Evolutionary conservation across 2,797 vertebrate genomes (phyloP), one percentile per base, ranked within the genome.

Genomic region (Microctenopoma steveboyesi): DNA sequence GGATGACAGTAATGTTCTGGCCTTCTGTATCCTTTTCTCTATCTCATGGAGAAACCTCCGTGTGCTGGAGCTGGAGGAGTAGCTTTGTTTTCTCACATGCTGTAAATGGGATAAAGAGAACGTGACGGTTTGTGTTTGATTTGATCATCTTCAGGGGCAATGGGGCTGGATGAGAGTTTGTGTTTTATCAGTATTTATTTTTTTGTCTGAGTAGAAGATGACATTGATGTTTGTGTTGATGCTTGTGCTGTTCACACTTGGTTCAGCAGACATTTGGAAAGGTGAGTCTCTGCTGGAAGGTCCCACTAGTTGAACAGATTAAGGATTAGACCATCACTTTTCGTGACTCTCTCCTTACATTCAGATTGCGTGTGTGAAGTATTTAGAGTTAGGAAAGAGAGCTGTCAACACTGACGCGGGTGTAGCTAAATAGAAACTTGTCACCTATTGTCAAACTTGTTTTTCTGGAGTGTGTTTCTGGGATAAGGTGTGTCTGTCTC

Each of bases 391-490:
- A 28, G 66, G 48, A 35, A 18, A 65, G 52, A 28, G 22, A 42
- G 40, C 40, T 65, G 64, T 72, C 67, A 55, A 13, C 64, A 33
- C 13, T 2, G 40, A 66, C 52, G n/a, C 2, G 18, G 55, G 53
- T 46, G 79, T 50, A 64, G 60, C 47, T 64, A 52, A 30, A 45
- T 39, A 64, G 63, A 64, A 79, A 63, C 71, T 14, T 58, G 72
- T 71, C 58, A 10, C 70, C 52, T 27, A 7, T 14, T 12, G 70
- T 86, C 67, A 77, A 83, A 88, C 82, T 4, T 0, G 81, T 89
- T 89, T 86, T 81, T 85, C 84, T 55, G 51, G 74, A 64, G 48
- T 33, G 7, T n/a, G 0, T 69, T 52, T 18, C 48, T 62, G 66
- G 47, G 28, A 79, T 67, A 79, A 71, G 80, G 77, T 5, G 66